phyloP scores from a whole-genome alignment of 2,797 vertebrate genomes.

The Oryzias sinensis region DNA sequence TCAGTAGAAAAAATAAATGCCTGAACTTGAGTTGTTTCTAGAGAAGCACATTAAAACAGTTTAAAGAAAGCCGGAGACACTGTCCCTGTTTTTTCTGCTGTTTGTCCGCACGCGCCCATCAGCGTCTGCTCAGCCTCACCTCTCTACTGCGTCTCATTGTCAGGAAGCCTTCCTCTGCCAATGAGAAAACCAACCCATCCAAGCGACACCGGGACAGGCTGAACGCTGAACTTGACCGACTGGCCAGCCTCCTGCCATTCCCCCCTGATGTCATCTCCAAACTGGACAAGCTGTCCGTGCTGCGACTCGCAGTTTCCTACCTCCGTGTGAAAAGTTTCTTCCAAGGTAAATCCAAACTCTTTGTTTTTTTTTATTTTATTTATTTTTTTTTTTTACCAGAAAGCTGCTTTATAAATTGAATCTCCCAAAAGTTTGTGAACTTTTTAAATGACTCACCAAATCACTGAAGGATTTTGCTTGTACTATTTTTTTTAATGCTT shows the following conservation, averaged over 20 bases:
- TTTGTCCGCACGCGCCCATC: not conserved
- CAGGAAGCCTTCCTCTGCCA: conserved; percentile 84
- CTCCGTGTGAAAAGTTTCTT: conserved; percentile 97
- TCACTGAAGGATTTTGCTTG: no score
- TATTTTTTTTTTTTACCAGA: not conserved
- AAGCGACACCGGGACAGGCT: conserved; percentile 94
- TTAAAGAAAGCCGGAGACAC: not conserved
- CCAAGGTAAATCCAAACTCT: conserved; percentile 79
- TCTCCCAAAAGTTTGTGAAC: no score
- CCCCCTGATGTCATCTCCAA: conserved; percentile 90
- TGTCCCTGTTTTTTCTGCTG: not conserved
- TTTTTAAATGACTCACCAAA: no score
- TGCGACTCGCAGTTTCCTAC: conserved; percentile 95
- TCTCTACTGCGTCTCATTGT: conserved; percentile 13
- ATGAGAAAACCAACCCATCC: conserved; percentile 93
- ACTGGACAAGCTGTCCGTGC: conserved; percentile 94
- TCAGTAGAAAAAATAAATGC: no score
- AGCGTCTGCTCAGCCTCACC: not conserved
- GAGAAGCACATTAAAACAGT: no score
- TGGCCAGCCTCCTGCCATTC: conserved; percentile 92
- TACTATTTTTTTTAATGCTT: no score
- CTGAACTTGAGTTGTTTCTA: no score
- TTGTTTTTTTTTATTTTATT: no score
- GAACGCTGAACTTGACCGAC: conserved; percentile 91
- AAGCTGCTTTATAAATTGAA: no score